A percentile compares a stretch with the other conserved stretches of the same genome.
Conservation (phyloP, 64 coral and sea anemone genomes). For the Pocillopora damicornis region DNA sequence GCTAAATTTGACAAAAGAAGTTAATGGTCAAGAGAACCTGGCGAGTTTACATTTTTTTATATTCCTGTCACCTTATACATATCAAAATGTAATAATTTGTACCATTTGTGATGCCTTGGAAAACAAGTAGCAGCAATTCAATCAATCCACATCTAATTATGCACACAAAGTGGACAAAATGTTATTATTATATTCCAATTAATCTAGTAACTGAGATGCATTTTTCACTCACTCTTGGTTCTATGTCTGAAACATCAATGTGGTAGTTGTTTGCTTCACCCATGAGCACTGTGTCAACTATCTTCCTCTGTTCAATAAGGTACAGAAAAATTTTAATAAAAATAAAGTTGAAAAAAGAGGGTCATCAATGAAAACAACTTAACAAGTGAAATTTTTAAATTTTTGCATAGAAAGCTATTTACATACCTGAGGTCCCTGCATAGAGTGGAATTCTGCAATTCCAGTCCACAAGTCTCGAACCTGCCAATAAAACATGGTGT, state of each 20-base stretch:
- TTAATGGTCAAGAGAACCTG: no score
- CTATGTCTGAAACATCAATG: conserved; percentile 46
- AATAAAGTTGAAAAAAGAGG: background rate
- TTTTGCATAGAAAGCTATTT: no score
- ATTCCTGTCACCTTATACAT: no score
- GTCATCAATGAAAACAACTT: background rate
- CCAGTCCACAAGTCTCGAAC: conserved; percentile 73
- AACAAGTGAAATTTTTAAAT: background rate
- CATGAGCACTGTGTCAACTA: conserved; percentile 42
- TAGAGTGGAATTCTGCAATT: conserved; percentile 59
- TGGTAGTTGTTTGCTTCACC: conserved; percentile 51
- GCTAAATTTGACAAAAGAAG: no score
- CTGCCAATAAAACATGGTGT: conserved; percentile 12
- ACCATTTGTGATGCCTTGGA: no score
- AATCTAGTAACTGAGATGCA: background rate
- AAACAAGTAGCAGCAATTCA: no score
- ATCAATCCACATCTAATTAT: no score
- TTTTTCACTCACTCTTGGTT: conserved; percentile 41
- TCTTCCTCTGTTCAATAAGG: conserved; percentile 28
- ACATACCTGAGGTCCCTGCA: conserved; percentile 54
- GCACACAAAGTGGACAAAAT: no score
- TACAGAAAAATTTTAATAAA: background rate
- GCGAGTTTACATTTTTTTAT: no score
- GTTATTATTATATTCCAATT: background rate
- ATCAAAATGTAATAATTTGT: no score